Conservation (phyloP, 2,888 invertebrate species). For the Dinocampus coccinellae region DNA sequence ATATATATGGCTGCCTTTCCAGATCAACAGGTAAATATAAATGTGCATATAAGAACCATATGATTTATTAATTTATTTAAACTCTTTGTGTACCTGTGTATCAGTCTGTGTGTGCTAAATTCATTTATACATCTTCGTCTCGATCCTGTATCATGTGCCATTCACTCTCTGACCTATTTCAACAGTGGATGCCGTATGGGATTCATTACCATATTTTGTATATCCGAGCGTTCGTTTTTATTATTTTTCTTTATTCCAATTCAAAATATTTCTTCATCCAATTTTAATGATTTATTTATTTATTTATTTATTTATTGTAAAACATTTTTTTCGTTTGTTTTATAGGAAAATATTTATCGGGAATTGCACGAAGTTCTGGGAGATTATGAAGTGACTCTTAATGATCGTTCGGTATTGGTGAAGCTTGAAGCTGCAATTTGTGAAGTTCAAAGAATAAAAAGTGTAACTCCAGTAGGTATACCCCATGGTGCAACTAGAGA, state of each 20-base stretch:
- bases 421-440: constrained; percentile 81
- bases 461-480: constrained; percentile 86
- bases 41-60: not conserved
- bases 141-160: constrained; percentile 5
- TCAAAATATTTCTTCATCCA: not conserved
- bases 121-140: not conserved
- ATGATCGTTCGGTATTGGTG: constrained; percentile 73
- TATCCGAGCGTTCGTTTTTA: not conserved
- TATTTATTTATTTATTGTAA: not conserved
- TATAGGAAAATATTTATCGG: constrained; percentile 74
- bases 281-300: not conserved
- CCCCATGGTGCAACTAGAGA: constrained; percentile 83
- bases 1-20: constrained; percentile 81
- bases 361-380: constrained; percentile 70
- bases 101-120: not conserved
- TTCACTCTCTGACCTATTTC: not conserved
- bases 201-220: not conserved
- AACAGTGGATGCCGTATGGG: not conserved
- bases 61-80: not conserved
- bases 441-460: constrained; percentile 84
- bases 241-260: constrained; percentile 12
- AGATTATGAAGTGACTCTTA: constrained; percentile 68
- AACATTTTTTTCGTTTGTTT: constrained; percentile 14
- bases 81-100: too few species aligned
- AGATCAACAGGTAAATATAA: constrained; percentile 73